Evolutionary conservation across 2,888 invertebrate genomes (phyloP).

Genomic region (Scaptomyza flava): DNA sequence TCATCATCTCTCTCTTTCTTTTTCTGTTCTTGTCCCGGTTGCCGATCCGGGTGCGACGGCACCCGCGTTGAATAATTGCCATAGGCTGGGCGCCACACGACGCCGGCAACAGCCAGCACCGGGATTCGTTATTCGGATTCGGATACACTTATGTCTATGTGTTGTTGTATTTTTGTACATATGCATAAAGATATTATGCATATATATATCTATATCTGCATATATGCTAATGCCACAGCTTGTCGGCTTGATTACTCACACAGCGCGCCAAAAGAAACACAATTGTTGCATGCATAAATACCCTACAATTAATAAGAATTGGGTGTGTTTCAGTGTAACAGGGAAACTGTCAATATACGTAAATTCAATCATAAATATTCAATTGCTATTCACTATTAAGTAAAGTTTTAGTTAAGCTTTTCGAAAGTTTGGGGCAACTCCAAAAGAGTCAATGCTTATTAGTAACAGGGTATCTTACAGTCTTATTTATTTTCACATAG

Average conservation of each 20-base stretch:
- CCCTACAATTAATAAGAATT: constrained; percentile 18
- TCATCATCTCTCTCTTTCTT: background rate
- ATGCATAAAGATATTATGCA: constrained; percentile 41
- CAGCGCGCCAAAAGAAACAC: constrained; percentile 35
- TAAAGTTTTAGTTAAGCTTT: too few relatives aligned
- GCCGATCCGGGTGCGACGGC: constrained; percentile 60
- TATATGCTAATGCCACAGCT: constrained; percentile 74
- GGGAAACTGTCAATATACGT: too few relatives aligned
- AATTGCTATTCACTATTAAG: too few relatives aligned
- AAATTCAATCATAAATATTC: too few relatives aligned
- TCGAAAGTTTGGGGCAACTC: too few relatives aligned
- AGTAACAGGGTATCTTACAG: constrained; percentile 12
- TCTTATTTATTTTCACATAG: constrained; percentile 5
- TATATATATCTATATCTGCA: constrained; percentile 63
- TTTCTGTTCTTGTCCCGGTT: constrained; percentile 11
- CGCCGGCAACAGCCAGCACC: constrained; percentile 13
- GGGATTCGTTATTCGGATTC: constrained; percentile 4
- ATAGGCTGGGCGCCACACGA: constrained; percentile 78
- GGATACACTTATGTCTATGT: constrained; percentile 13
- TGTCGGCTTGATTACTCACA: constrained; percentile 79
- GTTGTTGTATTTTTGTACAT: constrained; percentile 35
- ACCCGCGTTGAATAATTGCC: constrained; percentile 78
- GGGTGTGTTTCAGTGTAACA: background rate
- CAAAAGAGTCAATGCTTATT: too few relatives aligned
- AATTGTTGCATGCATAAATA: constrained; percentile 19